Conservation (phyloP, 2,888 invertebrate species). For the Trissolcus japonicus region DNA sequence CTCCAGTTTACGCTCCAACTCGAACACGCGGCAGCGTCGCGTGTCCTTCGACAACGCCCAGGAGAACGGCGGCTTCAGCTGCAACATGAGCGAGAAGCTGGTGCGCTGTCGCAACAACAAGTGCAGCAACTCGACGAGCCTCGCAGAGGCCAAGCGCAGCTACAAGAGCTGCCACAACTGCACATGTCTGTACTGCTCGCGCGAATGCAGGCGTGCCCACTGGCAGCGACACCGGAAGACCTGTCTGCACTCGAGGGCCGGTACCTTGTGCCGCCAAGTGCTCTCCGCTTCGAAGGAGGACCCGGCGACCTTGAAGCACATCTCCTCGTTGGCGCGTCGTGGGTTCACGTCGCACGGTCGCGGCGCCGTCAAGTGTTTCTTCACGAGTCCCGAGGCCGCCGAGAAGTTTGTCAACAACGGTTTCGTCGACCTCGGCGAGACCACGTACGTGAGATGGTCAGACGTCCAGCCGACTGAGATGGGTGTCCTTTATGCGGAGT, state of each 20-base stretch:
- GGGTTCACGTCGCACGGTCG: conserved; percentile 91
- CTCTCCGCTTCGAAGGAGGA: conserved; percentile 89
- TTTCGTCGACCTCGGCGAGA: conserved; percentile 86
- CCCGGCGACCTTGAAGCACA: conserved; percentile 83
- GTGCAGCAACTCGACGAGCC: conserved; percentile 84
- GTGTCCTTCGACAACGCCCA: conserved; percentile 80
- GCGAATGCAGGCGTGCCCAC: conserved; percentile 92
- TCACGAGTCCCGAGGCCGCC: conserved; percentile 90
- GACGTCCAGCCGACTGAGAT: conserved; percentile 92
- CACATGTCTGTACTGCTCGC: conserved; percentile 94
- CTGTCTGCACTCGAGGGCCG: conserved; percentile 93
- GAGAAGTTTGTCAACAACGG: conserved; percentile 89
- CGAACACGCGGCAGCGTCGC: conserved; percentile 70
- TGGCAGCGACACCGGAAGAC: conserved; percentile 95
- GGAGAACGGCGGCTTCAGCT: conserved; percentile 75
- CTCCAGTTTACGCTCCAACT: conserved; percentile 52
- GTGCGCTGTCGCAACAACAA: conserved; percentile 89
- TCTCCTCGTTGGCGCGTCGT: conserved; percentile 85
- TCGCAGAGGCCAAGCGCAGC: conserved; percentile 86
- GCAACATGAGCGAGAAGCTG: conserved; percentile 78
- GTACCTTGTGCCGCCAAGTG: conserved; percentile 91
- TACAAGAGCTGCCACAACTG: conserved; percentile 97
- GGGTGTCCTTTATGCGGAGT: conserved; percentile 89
- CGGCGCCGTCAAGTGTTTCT: conserved; percentile 94
- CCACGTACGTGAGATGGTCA: conserved; percentile 89